Evolutionary conservation across 1,140 invertebrate genomes (phyloP).

Genomic region (Papilio glaucus): DNA sequence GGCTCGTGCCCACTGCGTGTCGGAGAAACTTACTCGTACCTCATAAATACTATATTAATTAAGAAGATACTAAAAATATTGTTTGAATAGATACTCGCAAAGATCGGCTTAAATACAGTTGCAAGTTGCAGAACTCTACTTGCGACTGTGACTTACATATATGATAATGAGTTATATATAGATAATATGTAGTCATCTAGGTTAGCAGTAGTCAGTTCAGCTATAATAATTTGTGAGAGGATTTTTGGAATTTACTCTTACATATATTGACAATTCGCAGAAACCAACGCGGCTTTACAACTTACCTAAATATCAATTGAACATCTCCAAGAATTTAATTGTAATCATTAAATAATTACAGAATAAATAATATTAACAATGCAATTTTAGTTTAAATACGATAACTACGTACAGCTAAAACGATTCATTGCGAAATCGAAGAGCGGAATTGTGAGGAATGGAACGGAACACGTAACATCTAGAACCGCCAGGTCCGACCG

Average conservation of each 20-base stretch:
- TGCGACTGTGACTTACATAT: too few relatives aligned
- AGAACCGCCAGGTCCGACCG: constrained; percentile 14
- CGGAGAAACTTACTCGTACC: constrained; percentile 25
- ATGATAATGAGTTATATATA: too few relatives aligned
- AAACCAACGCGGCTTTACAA: too few relatives aligned
- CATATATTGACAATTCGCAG: too few relatives aligned
- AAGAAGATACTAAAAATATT: neutral
- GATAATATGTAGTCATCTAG: too few relatives aligned
- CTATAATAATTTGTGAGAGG: too few relatives aligned
- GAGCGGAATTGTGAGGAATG: constrained; percentile 24
- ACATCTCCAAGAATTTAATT: neutral
- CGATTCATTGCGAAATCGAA: constrained; percentile 22
- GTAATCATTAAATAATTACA: neutral
- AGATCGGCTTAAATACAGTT: too few relatives aligned
- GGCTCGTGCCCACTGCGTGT: constrained; percentile 31
- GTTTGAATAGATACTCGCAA: neutral
- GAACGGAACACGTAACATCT: constrained; percentile 33
- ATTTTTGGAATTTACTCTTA: too few relatives aligned
- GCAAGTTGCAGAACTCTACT: too few relatives aligned
- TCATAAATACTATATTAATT: constrained; percentile 22
- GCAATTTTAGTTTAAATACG: constrained; percentile 1
- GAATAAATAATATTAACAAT: constrained; percentile 1
- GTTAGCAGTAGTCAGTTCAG: too few relatives aligned
- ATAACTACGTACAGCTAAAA: neutral
- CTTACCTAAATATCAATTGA: too few relatives aligned